Evolutionary conservation across 2,797 vertebrate species (phyloP).

Genomic region (Merluccius polli): DNA sequence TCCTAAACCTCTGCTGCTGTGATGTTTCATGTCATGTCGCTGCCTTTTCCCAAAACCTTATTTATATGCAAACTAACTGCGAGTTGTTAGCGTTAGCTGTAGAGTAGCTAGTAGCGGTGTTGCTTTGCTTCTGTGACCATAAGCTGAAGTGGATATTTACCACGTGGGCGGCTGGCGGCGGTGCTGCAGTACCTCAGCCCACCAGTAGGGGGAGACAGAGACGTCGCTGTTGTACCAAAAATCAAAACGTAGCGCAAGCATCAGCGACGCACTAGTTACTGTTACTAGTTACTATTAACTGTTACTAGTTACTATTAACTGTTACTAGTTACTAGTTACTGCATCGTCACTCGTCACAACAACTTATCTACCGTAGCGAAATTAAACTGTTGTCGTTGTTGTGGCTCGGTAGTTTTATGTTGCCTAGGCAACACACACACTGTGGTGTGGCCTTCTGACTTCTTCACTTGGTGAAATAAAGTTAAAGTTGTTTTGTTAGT

Average conservation of each 20-base stretch:
- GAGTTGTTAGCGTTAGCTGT: neutral
- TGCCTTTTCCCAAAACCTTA: slow-evolving; percentile 3
- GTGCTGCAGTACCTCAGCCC: slow-evolving; percentile 30
- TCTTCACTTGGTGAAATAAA: slow-evolving; percentile 35
- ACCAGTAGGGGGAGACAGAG: slow-evolving; percentile 46
- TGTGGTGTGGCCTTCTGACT: neutral
- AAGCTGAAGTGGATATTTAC: neutral
- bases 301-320: too few species aligned
- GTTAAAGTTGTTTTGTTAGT: slow-evolving; percentile 16
- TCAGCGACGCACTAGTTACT: neutral
- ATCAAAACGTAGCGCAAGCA: slow-evolving; percentile 26
- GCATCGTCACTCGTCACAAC: neutral
- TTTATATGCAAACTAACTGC: slow-evolving; percentile 10
- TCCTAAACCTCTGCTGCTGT: neutral
- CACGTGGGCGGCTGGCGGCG: neutral
- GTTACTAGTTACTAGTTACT: too few species aligned
- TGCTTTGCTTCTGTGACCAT: neutral
- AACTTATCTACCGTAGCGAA: neutral
- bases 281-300: too few species aligned
- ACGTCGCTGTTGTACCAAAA: slow-evolving; percentile 16
- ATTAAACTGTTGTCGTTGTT: neutral
- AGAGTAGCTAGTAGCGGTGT: neutral
- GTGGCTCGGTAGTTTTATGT: neutral
- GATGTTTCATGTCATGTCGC: slow-evolving; percentile 27
- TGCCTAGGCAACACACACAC: neutral